Evolutionary conservation across 2,113 vertebrate genomes (phyloP).

Genomic region (Zosterops pallidus): DNA sequence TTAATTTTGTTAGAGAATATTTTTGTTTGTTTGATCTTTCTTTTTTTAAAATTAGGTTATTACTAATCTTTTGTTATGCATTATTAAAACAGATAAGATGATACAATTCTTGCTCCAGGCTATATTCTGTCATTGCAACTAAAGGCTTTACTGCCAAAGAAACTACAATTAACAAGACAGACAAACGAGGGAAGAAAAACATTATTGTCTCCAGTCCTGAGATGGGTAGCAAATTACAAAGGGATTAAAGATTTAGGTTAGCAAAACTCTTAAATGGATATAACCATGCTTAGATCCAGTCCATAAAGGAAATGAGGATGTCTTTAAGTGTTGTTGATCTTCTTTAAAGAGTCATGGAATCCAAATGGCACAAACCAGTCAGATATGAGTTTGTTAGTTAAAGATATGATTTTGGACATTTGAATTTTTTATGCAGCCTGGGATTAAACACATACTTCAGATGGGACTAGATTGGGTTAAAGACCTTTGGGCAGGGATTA

Average conservation of each 20-base stretch:
- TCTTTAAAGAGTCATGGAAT: neutral
- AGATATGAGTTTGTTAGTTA: neutral
- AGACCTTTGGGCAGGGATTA: neutral
- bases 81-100: slow-evolving; percentile 32
- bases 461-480: neutral
- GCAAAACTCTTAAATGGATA: neutral
- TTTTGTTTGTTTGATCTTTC: slow-evolving; percentile 28
- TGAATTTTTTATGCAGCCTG: neutral
- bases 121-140: neutral
- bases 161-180: neutral
- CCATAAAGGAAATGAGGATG: neutral
- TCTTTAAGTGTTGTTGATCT: neutral
- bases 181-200: neutral
- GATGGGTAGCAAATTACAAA: neutral
- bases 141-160: neutral
- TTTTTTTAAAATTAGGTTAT: neutral
- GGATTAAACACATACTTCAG: neutral
- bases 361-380: neutral
- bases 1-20: neutral
- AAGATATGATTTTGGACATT: neutral
- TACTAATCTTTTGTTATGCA: neutral
- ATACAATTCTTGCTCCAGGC: neutral
- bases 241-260: neutral
- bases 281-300: neutral
- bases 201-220: neutral